phyloP scores from a whole-genome alignment of 2,113 vertebrate genomes.

The Serinus canaria region DNA sequence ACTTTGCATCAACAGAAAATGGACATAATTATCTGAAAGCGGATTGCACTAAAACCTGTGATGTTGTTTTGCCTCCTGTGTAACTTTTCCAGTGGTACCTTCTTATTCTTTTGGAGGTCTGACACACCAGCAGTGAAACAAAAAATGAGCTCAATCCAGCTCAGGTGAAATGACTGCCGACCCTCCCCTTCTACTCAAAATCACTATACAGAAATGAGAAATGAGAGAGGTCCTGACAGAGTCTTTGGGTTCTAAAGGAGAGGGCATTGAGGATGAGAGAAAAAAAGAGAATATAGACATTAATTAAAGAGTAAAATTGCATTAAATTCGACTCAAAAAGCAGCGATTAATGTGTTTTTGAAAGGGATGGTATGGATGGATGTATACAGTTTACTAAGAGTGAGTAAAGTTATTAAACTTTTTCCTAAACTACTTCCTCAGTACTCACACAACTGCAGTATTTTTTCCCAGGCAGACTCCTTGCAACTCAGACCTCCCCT shows the following conservation, averaged over 20 bases:
- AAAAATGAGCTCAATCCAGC: fast-evolving
- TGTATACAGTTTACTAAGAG: background rate
- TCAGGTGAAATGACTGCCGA: background rate
- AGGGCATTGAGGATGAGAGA: background rate
- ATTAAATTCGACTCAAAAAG: background rate
- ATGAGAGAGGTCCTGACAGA: background rate
- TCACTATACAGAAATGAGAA: background rate
- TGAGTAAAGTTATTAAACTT: background rate
- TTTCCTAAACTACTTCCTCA: background rate
- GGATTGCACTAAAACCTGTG: background rate
- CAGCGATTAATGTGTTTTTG: background rate
- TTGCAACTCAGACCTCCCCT: background rate
- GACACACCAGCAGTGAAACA: background rate
- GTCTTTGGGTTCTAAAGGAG: background rate
- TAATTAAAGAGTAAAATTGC: background rate
- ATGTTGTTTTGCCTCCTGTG: background rate
- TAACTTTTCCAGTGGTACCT: background rate
- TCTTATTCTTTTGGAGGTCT: background rate
- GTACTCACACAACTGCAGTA: background rate
- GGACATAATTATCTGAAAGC: background rate
- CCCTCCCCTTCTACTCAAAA: background rate
- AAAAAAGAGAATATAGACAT: background rate
- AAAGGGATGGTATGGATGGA: background rate
- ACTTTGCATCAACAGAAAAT: background rate
- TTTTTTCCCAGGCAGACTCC: background rate